A percentile compares a stretch with the other conserved stretches of the same genome.
phyloP scores from a whole-genome alignment of 2,797 vertebrate species.

The Oryzias dopingdopingensis region DNA sequence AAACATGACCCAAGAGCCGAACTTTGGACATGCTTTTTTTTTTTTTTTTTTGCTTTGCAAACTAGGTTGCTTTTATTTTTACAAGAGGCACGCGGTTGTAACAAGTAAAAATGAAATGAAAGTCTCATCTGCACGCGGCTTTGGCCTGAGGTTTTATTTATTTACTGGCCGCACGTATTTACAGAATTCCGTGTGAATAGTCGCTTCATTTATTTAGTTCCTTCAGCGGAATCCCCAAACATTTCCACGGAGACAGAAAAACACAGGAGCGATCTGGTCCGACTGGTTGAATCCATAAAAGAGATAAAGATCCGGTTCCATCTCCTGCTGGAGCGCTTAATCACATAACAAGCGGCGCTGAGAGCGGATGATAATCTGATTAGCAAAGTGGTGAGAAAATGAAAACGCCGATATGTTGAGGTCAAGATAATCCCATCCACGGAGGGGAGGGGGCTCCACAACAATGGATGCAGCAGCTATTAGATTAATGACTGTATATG shows the following conservation, averaged over 20 bases:
- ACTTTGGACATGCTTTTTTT: no score
- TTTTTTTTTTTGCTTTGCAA: no score
- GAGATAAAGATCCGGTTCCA: not conserved
- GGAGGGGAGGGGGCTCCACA: constrained; percentile 33
- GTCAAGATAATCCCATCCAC: constrained; percentile 23
- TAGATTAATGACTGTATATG: not conserved
- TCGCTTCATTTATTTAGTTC: not conserved
- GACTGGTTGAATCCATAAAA: not conserved
- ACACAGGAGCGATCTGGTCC: no score
- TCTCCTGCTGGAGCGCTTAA: no score
- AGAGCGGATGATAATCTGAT: constrained; percentile 50
- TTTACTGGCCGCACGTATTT: no score
- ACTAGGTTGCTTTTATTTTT: no score
- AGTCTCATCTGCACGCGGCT: no score
- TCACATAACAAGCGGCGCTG: constrained; percentile 16
- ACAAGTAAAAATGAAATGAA: no score
- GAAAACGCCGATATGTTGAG: constrained; percentile 44
- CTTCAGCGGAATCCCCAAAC: not conserved
- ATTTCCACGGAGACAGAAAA: not conserved
- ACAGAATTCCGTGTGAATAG: no score
- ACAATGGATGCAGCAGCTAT: constrained; percentile 53
- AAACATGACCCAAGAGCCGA: no score
- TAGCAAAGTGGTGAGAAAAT: constrained; percentile 50
- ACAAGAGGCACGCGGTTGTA: no score
- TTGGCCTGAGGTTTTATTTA: not conserved